A percentile compares a stretch with the other conserved stretches of the same genome.
Conservation (phyloP, 2,113 vertebrate genomes). For the Hippoglossus stenolepis region DNA sequence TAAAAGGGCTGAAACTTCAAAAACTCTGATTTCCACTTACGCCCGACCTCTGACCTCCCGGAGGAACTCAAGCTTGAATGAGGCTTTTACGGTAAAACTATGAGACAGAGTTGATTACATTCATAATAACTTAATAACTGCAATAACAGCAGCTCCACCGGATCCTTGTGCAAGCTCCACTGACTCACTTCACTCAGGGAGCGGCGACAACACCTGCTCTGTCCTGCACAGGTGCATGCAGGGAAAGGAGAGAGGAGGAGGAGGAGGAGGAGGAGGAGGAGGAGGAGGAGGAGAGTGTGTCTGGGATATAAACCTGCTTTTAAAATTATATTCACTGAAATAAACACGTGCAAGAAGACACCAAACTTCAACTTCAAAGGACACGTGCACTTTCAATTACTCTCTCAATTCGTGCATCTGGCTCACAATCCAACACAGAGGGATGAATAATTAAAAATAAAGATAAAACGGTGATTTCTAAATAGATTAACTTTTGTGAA, state of each 20-base stretch:
- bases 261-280: no score
- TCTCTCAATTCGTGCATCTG: no score
- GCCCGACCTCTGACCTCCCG: constrained; percentile 17
- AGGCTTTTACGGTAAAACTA: constrained; percentile 3
- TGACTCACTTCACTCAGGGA: constrained; percentile 57
- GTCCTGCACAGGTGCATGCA: constrained; percentile 65
- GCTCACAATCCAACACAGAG: no score
- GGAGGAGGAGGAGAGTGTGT: background rate
- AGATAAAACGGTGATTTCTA: no score
- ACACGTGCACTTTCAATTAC: no score
- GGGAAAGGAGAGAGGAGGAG: background rate
- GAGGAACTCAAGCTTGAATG: constrained; percentile 11
- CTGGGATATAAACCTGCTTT: background rate
- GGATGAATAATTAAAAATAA: no score
- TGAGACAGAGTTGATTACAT: constrained; percentile 46
- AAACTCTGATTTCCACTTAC: background rate
- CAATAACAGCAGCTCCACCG: constrained; percentile 32
- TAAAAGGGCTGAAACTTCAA: no score
- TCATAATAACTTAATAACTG: constrained; percentile 55
- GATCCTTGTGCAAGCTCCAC: constrained; percentile 53
- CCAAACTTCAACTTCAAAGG: no score
- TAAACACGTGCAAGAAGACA: no score
- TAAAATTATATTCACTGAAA: background rate
- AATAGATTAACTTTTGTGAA: no score
- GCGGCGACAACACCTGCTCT: constrained; percentile 57